Base-by-base conservation (phyloP, 64 coral and sea anemone species). In the Hydrozoanthus tunicans region DNA sequence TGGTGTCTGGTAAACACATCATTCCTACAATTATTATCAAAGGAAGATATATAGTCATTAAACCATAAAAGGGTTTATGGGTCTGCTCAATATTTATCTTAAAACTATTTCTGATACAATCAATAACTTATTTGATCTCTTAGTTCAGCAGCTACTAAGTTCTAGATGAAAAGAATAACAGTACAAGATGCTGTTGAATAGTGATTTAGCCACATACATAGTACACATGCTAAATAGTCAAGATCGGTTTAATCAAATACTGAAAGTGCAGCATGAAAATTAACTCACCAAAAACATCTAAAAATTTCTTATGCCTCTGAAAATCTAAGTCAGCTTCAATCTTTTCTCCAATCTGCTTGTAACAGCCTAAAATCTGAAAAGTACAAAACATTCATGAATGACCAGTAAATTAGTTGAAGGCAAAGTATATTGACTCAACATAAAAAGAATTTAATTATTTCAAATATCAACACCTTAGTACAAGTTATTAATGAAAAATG, bases 261-360 rank as follows among this genome's bases (percentile, higher is more conserved):
- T 43, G 32, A 43, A 43, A 43, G 32, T 43, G 32, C 32, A 43
- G 32, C 32, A 43, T 43, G 2, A 43, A 43, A 43, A 43, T 43
- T 43, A 43, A 82, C 82, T 56, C 51, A 85, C 82, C 82, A 85
- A 85, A 85, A 56, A 70, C 82, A 56, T 85, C 82, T 69, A 85
- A 70, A 64, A 85, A 70, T 53, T 70, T 85, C 63, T 70, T 85
- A 17, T 85, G 82, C 70, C 82, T 85, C 15, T 24, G 51, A 85
- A 70, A 85, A n/a, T 58, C 82, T 51, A 85, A 69, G 9, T 85
- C 64, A 54, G 15, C 54, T 5, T 20, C 51, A 20, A 85, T 12
- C 15, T 69, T 70, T 68, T 69, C 61, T 55, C 9, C 64, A 26
- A 85, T 85, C 64, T 52, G 63, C 32, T 85, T 70, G 51, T 70